Evolutionary conservation across 2,888 invertebrate genomes (phyloP).

Genomic region (Norana najaformis): DNA sequence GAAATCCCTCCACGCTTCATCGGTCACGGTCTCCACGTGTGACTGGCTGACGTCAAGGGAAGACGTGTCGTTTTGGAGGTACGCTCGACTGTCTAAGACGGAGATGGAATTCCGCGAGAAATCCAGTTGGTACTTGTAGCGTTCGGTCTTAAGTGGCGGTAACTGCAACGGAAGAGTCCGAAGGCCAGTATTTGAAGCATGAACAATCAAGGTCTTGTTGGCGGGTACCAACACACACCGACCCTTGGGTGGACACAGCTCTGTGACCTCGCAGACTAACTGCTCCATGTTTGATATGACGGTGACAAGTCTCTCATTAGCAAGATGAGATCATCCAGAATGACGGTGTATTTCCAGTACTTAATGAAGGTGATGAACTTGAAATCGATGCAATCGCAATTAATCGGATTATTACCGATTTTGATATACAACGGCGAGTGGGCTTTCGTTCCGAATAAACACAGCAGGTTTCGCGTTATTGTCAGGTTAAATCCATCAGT

Average conservation of each 20-base stretch:
- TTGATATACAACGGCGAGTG: background rate
- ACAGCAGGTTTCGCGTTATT: background rate
- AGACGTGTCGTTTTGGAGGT: constrained; percentile 15
- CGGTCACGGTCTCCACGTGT: constrained; percentile 22
- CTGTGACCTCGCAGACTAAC: constrained; percentile 22
- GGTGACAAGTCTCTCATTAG: background rate
- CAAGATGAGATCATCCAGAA: background rate
- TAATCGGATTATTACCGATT: background rate
- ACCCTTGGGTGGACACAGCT: constrained; percentile 10
- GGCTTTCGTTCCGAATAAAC: background rate
- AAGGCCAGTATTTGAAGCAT: background rate
- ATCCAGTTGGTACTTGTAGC: constrained; percentile 25
- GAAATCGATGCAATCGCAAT: constrained; percentile 31
- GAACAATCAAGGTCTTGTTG: constrained; percentile 22
- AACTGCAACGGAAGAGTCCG: background rate
- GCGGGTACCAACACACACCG: constrained; percentile 14
- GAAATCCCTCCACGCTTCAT: constrained; percentile 8
- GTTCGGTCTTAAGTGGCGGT: constrained; percentile 6
- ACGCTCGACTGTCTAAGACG: background rate
- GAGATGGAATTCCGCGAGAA: constrained; percentile 3
- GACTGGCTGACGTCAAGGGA: constrained; percentile 23
- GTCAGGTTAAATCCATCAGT: background rate
- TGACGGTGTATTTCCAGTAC: background rate
- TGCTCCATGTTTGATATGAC: background rate
- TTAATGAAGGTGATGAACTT: background rate